Evolutionary conservation across 1,140 invertebrate species (phyloP).

Genomic region (Penaeus indicus): DNA sequence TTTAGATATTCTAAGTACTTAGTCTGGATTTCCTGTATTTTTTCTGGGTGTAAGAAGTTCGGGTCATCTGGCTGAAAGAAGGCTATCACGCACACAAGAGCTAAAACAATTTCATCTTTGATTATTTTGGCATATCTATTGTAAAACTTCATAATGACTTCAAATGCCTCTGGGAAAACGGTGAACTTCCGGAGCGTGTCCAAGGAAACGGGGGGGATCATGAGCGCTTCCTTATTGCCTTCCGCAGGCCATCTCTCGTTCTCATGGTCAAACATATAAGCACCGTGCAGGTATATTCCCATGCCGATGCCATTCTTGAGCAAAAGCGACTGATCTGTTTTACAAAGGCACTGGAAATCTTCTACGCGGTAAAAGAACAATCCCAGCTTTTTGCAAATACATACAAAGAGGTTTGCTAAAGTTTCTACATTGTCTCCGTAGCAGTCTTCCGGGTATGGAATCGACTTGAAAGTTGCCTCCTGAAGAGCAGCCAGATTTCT

Average conservation of each 20-base stretch:
- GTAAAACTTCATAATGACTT: slow-evolving; percentile 59
- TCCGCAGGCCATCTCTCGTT: slow-evolving; percentile 55
- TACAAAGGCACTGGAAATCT: slow-evolving; percentile 52
- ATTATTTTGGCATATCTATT: slow-evolving; percentile 50
- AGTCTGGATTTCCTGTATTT: slow-evolving; percentile 55
- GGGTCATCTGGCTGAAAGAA: slow-evolving; percentile 60
- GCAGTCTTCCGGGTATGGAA: slow-evolving; percentile 50
- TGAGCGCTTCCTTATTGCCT: slow-evolving; percentile 54
- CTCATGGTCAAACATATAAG: slow-evolving; percentile 55
- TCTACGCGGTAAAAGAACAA: slow-evolving; percentile 47
- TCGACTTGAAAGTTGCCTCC: slow-evolving; percentile 44
- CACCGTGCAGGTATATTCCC: slow-evolving; percentile 60
- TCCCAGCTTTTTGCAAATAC: slow-evolving; percentile 59
- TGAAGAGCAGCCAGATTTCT: slow-evolving; percentile 43
- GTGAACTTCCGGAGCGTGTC: slow-evolving; percentile 52
- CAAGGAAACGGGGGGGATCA: slow-evolving; percentile 39
- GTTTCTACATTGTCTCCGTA: slow-evolving; percentile 52
- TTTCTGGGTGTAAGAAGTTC: slow-evolving; percentile 34
- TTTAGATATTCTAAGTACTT: slow-evolving; percentile 45
- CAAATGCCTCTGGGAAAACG: slow-evolving; percentile 50
- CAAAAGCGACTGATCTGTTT: slow-evolving; percentile 48
- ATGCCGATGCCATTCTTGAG: slow-evolving; percentile 60
- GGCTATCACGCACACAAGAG: slow-evolving; percentile 44
- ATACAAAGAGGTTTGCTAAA: slow-evolving; percentile 60
- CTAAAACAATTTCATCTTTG: slow-evolving; percentile 58